These are phyloP conservation scores for Callocephalon fimbriatum DNA, from an alignment of 2,113 vertebrate genomes.

Conservation along the genomic window DNA sequence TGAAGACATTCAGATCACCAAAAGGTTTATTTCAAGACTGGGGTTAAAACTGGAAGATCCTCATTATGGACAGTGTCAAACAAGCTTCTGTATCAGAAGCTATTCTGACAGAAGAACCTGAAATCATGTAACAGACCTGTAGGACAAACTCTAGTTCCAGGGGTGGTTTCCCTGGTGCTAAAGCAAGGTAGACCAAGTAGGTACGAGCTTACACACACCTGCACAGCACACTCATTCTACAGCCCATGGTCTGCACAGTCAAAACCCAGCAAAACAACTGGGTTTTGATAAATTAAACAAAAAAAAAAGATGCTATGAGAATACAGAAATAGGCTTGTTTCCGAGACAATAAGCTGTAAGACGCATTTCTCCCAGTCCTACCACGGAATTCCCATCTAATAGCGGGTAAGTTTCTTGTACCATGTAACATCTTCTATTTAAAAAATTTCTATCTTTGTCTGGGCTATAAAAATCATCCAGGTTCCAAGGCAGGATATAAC, in stretches of 20 bases:
- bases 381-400: not conserved
- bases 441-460: not conserved
- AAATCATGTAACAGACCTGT: not conserved
- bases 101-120: not conserved
- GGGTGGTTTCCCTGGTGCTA: accelerated
- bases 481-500: not conserved
- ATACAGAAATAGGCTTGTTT: not conserved
- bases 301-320: not conserved
- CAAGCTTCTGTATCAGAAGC: not conserved
- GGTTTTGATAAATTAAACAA: not conserved
- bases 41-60: not conserved
- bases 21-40: not conserved
- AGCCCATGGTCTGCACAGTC: not conserved
- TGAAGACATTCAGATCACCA: not conserved
- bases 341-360: not conserved
- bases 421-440: not conserved
- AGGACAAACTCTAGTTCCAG: not conserved
- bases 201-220: not conserved
- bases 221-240: not conserved
- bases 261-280: not conserved
- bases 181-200: not conserved
- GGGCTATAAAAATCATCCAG: not conserved
- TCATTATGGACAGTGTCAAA: not conserved
- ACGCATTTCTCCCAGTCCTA: not conserved
- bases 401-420: not conserved